phyloP scores from a whole-genome alignment of 2,797 vertebrate genomes.

The Antrozous pallidus region DNA sequence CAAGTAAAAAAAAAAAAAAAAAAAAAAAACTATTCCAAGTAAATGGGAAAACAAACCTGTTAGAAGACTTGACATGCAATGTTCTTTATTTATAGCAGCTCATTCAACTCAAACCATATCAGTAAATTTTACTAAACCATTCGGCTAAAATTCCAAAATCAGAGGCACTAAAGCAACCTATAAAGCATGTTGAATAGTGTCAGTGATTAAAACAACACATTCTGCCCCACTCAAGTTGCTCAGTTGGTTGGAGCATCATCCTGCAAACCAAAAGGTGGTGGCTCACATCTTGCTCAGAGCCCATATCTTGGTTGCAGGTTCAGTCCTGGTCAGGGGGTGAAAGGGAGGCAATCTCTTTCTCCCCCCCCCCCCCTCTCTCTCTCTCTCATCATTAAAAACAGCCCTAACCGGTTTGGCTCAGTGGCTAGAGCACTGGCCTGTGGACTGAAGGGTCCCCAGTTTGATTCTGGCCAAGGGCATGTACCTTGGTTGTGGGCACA shows the following conservation, averaged over 20 bases:
- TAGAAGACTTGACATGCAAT: background rate
- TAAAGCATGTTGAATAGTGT: background rate
- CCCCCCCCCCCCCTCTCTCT: too few relatives aligned
- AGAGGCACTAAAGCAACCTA: background rate
- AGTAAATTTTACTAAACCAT: background rate
- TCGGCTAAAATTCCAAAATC: background rate
- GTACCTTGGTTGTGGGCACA: too few relatives aligned
- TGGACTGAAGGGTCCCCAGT: too few relatives aligned
- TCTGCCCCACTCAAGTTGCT: background rate
- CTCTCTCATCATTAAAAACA: too few relatives aligned
- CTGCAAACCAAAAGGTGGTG: background rate
- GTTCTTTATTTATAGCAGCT: background rate
- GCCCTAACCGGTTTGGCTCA: too few relatives aligned
- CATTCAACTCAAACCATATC: background rate
- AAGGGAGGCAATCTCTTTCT: background rate
- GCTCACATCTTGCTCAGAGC: background rate
- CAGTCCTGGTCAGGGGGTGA: background rate
- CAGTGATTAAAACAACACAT: background rate
- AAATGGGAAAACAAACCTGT: background rate
- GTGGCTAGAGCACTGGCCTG: too few relatives aligned
- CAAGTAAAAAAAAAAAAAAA: background rate
- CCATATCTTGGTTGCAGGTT: background rate
- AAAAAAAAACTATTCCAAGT: background rate
- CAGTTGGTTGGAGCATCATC: background rate
- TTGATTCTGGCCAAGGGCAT: too few relatives aligned